Evolutionary conservation across 2,113 vertebrate genomes (phyloP).

Genomic region (Dromiciops gliroides): DNA sequence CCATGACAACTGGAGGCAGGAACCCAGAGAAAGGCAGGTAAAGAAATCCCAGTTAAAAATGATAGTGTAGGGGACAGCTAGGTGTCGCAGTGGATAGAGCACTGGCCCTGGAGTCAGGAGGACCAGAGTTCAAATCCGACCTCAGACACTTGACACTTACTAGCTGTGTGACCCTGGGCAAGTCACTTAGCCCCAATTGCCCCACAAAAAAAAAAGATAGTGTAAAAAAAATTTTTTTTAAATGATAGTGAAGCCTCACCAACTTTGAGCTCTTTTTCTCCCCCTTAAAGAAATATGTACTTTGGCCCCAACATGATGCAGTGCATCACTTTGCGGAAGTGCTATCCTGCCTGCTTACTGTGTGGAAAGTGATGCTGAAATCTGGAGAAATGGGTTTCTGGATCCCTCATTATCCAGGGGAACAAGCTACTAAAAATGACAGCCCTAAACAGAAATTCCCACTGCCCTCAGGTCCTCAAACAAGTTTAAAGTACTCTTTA

Average conservation of each 20-base stretch:
- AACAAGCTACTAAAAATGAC: conserved; percentile 61
- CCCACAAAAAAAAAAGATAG: no score
- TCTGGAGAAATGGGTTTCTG: conserved; percentile 50
- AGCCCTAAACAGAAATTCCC: conserved; percentile 67
- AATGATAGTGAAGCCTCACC: conserved; percentile 70
- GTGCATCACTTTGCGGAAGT: conserved; percentile 57
- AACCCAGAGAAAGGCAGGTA: conserved; percentile 83
- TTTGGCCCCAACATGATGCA: conserved; percentile 57
- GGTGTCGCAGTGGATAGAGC: no score
- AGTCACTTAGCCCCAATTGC: no score
- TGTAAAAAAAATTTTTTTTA: no score
- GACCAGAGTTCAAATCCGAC: no score
- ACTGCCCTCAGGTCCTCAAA: conserved; percentile 50
- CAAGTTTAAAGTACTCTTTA: conserved; percentile 62
- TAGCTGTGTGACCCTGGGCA: no score
- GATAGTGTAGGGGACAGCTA: no score
- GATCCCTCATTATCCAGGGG: conserved; percentile 62
- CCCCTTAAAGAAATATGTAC: conserved; percentile 65
- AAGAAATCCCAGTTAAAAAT: conserved; percentile 76
- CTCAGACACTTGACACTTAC: no score
- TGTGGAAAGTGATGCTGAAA: conserved; percentile 67
- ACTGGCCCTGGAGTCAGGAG: no score
- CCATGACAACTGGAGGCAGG: conserved; percentile 85
- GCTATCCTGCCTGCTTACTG: conserved; percentile 26
- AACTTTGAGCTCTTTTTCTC: conserved; percentile 31